These are phyloP conservation scores for Neosalanx taihuensis DNA, from an alignment of 2,797 vertebrate species.

Conservation along the genomic window DNA sequence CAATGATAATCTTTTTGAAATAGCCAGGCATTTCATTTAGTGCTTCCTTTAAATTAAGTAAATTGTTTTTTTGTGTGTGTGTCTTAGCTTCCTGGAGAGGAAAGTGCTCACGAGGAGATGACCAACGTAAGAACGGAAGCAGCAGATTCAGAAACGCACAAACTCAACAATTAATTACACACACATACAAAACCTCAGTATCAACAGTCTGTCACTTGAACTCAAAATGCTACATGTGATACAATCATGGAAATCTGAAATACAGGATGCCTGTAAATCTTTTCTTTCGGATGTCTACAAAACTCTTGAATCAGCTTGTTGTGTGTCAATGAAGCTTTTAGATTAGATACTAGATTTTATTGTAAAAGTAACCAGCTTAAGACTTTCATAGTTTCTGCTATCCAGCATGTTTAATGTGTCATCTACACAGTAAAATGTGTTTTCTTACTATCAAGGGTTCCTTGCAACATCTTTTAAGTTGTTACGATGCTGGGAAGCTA, in stretches of 20 bases:
- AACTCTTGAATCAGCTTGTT: no score
- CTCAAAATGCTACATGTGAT: slow-evolving; percentile 7
- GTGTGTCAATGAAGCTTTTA: no score
- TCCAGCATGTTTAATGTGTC: no score
- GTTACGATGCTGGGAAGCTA: no score
- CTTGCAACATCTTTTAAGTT: no score
- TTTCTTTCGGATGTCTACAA: neutral
- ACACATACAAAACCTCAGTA: slow-evolving; percentile 14
- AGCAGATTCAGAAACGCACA: slow-evolving; percentile 39
- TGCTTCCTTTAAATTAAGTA: neutral
- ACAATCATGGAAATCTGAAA: slow-evolving; percentile 3
- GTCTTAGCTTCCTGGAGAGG: slow-evolving; percentile 69
- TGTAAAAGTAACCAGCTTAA: no score
- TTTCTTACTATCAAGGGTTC: neutral
- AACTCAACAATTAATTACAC: slow-evolving; percentile 58
- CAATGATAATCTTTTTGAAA: neutral
- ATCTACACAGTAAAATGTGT: neutral
- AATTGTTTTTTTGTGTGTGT: neutral
- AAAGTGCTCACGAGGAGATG: slow-evolving; percentile 49
- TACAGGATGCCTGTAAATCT: neutral
- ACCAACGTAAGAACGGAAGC: slow-evolving; percentile 59
- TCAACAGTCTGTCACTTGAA: slow-evolving; percentile 34
- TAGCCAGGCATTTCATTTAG: neutral
- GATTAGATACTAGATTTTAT: no score
- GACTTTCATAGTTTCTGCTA: no score